Conservation (phyloP, 2,888 invertebrate genomes). For the Acanthoscelides obtectus region DNA sequence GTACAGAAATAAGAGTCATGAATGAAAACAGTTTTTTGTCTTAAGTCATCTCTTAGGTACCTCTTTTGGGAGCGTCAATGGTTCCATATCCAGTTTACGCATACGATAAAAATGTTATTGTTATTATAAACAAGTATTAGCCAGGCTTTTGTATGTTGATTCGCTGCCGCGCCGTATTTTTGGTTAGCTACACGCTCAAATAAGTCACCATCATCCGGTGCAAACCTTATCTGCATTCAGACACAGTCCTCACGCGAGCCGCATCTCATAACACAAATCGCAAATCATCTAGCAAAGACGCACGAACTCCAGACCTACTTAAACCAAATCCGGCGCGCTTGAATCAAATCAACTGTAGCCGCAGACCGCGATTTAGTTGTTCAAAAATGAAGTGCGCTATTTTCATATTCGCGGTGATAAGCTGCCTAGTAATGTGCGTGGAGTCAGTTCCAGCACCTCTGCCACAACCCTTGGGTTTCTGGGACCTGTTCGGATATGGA, state of each 20-base stretch:
- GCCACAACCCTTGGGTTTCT: neutral
- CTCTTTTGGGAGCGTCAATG: too few relatives aligned
- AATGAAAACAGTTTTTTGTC: too few relatives aligned
- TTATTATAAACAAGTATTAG: too few relatives aligned
- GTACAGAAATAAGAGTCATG: too few relatives aligned
- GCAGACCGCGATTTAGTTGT: too few relatives aligned
- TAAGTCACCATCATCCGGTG: neutral
- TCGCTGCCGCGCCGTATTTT: neutral
- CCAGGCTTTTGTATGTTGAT: neutral
- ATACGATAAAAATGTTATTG: too few relatives aligned
- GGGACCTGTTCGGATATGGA: neutral
- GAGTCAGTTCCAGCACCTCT: neutral
- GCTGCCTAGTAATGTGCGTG: neutral
- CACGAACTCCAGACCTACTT: neutral
- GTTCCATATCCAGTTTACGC: too few relatives aligned
- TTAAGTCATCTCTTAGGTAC: too few relatives aligned
- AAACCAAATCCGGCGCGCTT: neutral
- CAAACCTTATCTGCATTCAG: neutral
- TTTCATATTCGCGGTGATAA: neutral
- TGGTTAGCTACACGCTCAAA: neutral
- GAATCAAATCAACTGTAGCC: neutral
- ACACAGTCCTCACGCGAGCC: neutral
- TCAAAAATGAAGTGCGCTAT: neutral
- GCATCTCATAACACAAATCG: neutral
- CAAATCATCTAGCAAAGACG: neutral